Evolutionary conservation across 2,888 invertebrate species (phyloP).

Genomic region (Cheilosia vernalis): DNA sequence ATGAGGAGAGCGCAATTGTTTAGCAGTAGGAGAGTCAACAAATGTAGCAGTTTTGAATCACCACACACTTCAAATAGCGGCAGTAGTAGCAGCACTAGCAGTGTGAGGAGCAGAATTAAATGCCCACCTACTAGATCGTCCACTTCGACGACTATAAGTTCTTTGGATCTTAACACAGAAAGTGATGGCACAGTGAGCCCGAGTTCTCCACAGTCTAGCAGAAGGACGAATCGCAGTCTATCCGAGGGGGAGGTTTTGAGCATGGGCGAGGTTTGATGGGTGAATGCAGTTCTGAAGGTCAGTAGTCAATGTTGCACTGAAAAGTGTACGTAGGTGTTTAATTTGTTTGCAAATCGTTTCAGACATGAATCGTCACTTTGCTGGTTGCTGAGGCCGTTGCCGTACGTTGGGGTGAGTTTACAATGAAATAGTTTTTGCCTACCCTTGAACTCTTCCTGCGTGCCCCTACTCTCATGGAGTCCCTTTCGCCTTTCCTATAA

Average conservation of each 20-base stretch:
- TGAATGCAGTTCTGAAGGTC: neutral
- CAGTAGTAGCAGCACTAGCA: neutral
- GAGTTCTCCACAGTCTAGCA: too few relatives aligned
- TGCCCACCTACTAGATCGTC: neutral
- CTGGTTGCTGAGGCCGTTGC: too few relatives aligned
- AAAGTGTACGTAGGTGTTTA: neutral
- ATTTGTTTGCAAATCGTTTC: neutral
- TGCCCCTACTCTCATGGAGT: too few relatives aligned
- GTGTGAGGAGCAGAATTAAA: neutral
- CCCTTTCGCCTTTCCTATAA: too few relatives aligned
- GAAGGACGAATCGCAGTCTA: neutral
- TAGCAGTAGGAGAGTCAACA: neutral
- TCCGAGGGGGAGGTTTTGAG: conserved; percentile 62
- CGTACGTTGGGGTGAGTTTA: too few relatives aligned
- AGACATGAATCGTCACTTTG: too few relatives aligned
- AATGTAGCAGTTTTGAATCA: neutral
- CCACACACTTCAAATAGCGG: conserved; percentile 1
- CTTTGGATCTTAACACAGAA: conserved; percentile 2
- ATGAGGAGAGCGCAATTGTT: neutral
- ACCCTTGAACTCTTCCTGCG: too few relatives aligned
- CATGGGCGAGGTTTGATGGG: conserved; percentile 34
- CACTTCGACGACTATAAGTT: neutral
- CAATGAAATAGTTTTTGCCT: too few relatives aligned
- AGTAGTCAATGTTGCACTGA: neutral
- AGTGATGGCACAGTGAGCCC: neutral